Conservation (phyloP, 2,113 vertebrate species). For the Zingel zingel region DNA sequence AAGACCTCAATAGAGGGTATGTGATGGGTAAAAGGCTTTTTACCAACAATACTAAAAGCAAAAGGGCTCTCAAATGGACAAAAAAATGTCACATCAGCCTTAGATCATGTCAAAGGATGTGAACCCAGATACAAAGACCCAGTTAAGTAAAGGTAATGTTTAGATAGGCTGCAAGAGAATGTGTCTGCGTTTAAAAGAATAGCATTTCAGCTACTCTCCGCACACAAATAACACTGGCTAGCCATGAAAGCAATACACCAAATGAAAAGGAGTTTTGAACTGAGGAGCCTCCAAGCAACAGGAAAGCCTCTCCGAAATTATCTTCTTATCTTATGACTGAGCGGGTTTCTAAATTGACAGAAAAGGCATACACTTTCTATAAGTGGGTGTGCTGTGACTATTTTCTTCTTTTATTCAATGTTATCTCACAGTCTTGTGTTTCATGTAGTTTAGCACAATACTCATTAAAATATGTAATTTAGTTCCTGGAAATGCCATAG, state of each 20-base stretch:
- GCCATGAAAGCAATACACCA: slow-evolving; percentile 69
- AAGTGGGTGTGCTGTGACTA: not conserved
- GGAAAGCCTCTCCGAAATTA: slow-evolving; percentile 63
- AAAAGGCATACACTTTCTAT: slow-evolving; percentile 28
- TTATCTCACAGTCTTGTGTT: slow-evolving; percentile 18
- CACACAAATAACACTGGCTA: slow-evolving; percentile 64
- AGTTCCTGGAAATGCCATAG: not conserved
- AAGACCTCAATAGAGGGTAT: slow-evolving; percentile 84
- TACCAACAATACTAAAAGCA: slow-evolving; percentile 82
- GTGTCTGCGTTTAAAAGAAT: slow-evolving; percentile 65
- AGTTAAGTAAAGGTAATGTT: slow-evolving; percentile 73
- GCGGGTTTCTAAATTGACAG: slow-evolving; percentile 30
- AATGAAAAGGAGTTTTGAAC: slow-evolving; percentile 69
- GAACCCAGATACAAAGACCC: slow-evolving; percentile 72
- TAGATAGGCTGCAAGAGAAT: slow-evolving; percentile 60
- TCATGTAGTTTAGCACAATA: not conserved
- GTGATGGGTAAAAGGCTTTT: slow-evolving; percentile 83
- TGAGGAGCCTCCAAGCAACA: slow-evolving; percentile 65
- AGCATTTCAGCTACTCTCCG: slow-evolving; percentile 66
- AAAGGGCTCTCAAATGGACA: slow-evolving; percentile 69
- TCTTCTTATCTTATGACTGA: slow-evolving; percentile 36
- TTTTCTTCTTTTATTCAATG: slow-evolving; percentile 3
- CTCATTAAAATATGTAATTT: slow-evolving; percentile 10
- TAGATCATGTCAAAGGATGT: slow-evolving; percentile 75
- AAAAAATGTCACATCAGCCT: slow-evolving; percentile 81